phyloP scores from a whole-genome alignment of 2,113 vertebrate genomes.

The Phyllostomus hastatus region DNA sequence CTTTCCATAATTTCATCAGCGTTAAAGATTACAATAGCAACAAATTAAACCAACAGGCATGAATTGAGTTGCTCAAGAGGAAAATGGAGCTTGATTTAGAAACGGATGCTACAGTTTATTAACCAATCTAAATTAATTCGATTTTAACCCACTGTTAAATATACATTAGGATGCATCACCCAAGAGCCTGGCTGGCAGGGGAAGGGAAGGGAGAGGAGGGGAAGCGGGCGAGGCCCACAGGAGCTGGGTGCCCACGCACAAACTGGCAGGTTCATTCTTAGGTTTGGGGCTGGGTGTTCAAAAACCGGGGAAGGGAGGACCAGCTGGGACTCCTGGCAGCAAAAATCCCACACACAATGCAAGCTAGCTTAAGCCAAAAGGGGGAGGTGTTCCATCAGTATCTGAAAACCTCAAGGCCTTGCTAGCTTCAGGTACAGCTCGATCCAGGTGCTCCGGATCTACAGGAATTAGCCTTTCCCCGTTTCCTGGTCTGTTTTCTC shows the following conservation, averaged over 20 bases:
- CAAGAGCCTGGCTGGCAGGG: not conserved
- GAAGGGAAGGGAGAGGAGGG: not conserved
- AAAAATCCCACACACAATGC: not conserved
- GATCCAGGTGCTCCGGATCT: not conserved
- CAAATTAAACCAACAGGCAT: slow-evolving; percentile 66
- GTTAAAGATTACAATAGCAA: slow-evolving; percentile 60
- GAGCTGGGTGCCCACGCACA: not conserved
- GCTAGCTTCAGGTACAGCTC: not conserved
- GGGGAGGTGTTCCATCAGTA: not conserved
- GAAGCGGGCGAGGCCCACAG: accelerated
- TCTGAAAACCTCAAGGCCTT: accelerated
- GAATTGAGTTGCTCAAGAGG: slow-evolving; percentile 66
- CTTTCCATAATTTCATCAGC: slow-evolving; percentile 69
- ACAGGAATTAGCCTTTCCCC: not conserved
- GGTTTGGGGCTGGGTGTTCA: accelerated
- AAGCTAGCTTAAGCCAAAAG: not conserved
- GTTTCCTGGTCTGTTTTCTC: not conserved
- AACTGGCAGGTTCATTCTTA: accelerated
- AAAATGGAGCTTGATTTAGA: slow-evolving; percentile 64
- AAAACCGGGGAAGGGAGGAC: not conserved
- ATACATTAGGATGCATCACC: slow-evolving; percentile 47
- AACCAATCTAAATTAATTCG: slow-evolving; percentile 71
- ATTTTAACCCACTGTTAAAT: slow-evolving; percentile 62
- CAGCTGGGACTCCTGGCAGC: not conserved
- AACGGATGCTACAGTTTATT: slow-evolving; percentile 70